Evolutionary conservation across 2,888 invertebrate species (phyloP), one percentile per base, ranked within the genome.

Genomic region (Melanophora roralis): DNA sequence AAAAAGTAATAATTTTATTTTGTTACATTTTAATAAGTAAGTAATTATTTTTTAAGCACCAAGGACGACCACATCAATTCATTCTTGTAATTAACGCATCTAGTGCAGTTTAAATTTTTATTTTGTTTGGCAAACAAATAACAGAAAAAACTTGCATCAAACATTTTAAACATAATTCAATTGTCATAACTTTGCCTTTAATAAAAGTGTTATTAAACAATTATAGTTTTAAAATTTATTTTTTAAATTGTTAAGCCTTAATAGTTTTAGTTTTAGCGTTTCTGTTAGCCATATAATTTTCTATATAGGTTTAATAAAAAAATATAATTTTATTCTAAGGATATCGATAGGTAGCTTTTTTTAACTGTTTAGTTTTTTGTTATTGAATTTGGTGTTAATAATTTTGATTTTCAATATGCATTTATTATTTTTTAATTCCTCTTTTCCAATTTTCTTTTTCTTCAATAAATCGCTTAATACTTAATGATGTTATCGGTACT

Each of bases 101-200:
- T 8, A 16, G 21, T 45, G 19, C 8, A 45, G 16, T 16, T 43
- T 14, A 43, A 14, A 14, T 43, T 14, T 43, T 7, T n/a, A 43
- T 43, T 14, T 43, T 14, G 14, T 7, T 5, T 19, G 11, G 1
- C 43, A 14, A 16, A 16, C n/a, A 43, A 43, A 43, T 4, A 36
- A 36, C 0, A 11, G 0, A 38, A 38, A n/a, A 3, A 43, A 6
- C 27, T 27, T 19, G 4, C 21, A 2, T 47, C 2, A 47, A 23
- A n/a, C 12, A 19, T 45, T 19, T 23, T 40, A 59, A 59, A 59
- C n/a, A 23, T 40, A 23, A 59, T 40, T n/a, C 40, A 59, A 59
- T 40, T 59, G 40, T 40, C 40, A 59, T 40, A 59, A 40, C 40
- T 59, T 40, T 59, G 59, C 23, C 40, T 38, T 59, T 43, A 59